Conservation (phyloP, 2,888 invertebrate genomes). For the Eudemis profundana region DNA sequence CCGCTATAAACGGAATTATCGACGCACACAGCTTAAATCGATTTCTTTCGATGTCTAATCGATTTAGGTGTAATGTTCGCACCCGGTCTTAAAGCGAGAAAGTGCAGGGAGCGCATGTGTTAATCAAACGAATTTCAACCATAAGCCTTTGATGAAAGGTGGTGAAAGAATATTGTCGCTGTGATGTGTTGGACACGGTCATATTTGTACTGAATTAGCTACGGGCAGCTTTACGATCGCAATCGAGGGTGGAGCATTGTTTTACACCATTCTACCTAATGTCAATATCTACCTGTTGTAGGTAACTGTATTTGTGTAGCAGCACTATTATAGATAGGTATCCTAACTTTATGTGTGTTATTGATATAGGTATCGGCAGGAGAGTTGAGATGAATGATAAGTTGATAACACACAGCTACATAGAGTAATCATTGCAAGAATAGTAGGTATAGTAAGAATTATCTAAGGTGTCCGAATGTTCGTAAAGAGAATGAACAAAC, state of each 20-base stretch:
- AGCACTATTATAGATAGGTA: neutral
- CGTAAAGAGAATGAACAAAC: too few species aligned
- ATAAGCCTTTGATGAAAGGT: constrained; percentile 19
- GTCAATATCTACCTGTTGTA: constrained; percentile 28
- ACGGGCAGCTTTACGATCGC: constrained; percentile 68
- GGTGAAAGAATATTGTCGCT: constrained; percentile 21
- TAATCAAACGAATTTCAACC: constrained; percentile 22
- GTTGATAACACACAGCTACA: too few species aligned
- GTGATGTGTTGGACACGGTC: constrained; percentile 54
- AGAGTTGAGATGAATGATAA: too few species aligned
- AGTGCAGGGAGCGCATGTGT: constrained; percentile 17
- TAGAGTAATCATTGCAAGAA: too few species aligned
- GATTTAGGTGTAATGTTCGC: constrained; percentile 75
- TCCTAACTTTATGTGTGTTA: too few species aligned
- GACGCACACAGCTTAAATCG: constrained; percentile 70
- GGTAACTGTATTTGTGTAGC: neutral
- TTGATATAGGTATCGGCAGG: too few species aligned
- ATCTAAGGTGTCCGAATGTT: too few species aligned
- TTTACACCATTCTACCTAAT: constrained; percentile 41
- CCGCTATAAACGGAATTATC: constrained; percentile 74
- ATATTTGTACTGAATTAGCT: constrained; percentile 79
- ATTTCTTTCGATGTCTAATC: constrained; percentile 81
- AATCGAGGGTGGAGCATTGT: constrained; percentile 56
- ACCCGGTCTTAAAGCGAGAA: constrained; percentile 36
- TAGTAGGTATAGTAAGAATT: too few species aligned